Conservation (phyloP, 2,888 invertebrate species). For the Macrophya alboannulata region DNA sequence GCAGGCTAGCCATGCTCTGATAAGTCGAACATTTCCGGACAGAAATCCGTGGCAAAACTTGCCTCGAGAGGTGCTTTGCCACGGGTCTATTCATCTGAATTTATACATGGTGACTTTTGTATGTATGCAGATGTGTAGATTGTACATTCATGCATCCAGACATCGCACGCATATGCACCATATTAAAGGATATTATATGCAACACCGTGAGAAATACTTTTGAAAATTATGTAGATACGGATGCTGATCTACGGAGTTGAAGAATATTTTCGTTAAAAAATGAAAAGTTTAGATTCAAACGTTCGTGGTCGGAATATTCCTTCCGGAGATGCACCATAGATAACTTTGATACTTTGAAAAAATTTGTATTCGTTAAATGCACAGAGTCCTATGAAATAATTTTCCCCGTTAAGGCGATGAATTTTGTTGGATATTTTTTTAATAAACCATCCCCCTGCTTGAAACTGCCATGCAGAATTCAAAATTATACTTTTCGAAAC, state of each 20-base stretch:
- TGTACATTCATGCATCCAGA: background rate
- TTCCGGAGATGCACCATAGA: background rate
- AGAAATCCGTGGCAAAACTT: background rate
- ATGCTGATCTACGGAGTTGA: background rate
- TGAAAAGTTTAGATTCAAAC: background rate
- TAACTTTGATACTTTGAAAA: background rate
- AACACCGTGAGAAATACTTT: background rate
- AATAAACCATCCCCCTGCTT: background rate
- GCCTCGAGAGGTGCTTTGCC: conserved; percentile 2
- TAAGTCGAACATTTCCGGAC: conserved; percentile 22
- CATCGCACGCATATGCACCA: background rate
- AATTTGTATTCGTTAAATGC: background rate
- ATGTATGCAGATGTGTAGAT: background rate
- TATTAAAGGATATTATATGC: background rate
- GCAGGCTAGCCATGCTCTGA: conserved; percentile 20
- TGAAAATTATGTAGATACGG: background rate
- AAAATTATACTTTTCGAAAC: background rate
- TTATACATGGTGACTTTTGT: background rate
- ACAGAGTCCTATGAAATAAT: background rate
- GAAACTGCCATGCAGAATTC: background rate
- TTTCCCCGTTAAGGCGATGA: background rate
- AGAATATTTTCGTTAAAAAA: conserved; percentile 12
- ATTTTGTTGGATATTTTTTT: background rate
- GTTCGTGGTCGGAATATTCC: background rate
- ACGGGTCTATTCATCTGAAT: conserved; percentile 2